Base-by-base conservation (phyloP, 2,888 invertebrate genomes). In the Hemaris fuciformis region DNA sequence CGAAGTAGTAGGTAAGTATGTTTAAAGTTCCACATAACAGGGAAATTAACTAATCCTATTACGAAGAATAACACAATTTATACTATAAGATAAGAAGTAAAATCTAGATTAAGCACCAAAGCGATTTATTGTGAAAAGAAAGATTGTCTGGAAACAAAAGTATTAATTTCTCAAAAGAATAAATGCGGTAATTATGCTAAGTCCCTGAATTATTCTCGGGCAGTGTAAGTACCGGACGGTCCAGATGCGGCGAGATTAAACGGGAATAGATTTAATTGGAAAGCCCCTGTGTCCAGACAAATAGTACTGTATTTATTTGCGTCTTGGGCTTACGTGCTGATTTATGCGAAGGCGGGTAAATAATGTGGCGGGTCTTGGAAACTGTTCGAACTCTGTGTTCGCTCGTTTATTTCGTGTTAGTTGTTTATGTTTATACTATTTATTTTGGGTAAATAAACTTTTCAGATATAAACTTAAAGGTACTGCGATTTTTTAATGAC, bases 191-290 rank as follows among this genome's bases (percentile, higher is more conserved):
- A 53, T 53, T 27, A 53, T 53, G 53, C 53, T 27, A 53, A 53
- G 31, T 53, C 53, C 18, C 10, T 53, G 53, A 53, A 53, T 53
- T 53, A 53, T 31, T 53, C 27, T 18, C 42, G 20, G 42, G 22
- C 31, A 53, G 53, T 53, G 53, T 53, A 31, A 53, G 53, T 53
- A 1, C 53, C 18, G 53, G 25, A 8, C 15, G 10, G 60, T 75
- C 68, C 83, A 84, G 83, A 82, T 84, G 84, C 67, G 76, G 71
- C 74, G 74, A 71, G 78, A 81, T 80, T 78, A 83, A 77, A 81
- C 76, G 73, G 79, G 81, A 74, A 70, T 74, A 77, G 79, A 76
- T 80, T 79, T 81, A 83, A 84, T 82, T 85, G 83, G 82, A 79
- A 69, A 66, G 31, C 53, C 27, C 53, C 65, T 64, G 60, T 66